Evolutionary conservation across 2,113 vertebrate species (phyloP), one percentile per base, ranked within the genome.

Genomic region (Panthera leo): DNA sequence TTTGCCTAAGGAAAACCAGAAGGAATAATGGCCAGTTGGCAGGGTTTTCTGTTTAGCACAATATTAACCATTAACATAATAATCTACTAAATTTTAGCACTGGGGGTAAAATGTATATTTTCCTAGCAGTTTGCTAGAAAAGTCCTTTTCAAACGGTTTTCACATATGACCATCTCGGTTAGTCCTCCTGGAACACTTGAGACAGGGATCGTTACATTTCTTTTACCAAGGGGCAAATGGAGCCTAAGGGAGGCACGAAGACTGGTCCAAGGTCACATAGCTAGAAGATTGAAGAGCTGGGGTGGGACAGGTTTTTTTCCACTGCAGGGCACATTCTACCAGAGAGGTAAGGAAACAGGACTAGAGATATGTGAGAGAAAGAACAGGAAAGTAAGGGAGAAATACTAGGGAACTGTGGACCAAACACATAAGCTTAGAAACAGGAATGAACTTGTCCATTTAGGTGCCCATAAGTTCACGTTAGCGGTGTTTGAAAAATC

Each of bases 41-140:
- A 94, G 94, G 90, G 96, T 97, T 91, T 98, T 98, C 96, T 97
- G 71, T 98, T 98, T 96, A 97, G 98, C 98, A 97, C 95, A 75
- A 76, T 75, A 82, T 70, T 98, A 98, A 97, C 98, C 75, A 97
- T 98, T 98, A 97, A 98, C 97, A 87, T 98, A 98, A 98, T 98
- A 97, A 98, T 98, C 96, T 97, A 98, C 97, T 98, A 98, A 97
- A 97, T 98, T 96, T 96, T 95, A 97, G 95, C 91, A 93, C 6
- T 36, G 95, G 94, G 97, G 98, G 94, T 91, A 98, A 96, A 96
- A 89, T 94, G 97, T 97, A 97, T 97, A 95, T 97, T 92, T 89
- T 88, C 76, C 76, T 67, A 87, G 29, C 25, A 12, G 51, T 39
- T 83, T 90, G 31, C 19, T 88, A 7, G 75, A 18, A 78, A 78